phyloP scores from a whole-genome alignment of 1,140 invertebrate species.

The Dinothrombium tinctorium region DNA sequence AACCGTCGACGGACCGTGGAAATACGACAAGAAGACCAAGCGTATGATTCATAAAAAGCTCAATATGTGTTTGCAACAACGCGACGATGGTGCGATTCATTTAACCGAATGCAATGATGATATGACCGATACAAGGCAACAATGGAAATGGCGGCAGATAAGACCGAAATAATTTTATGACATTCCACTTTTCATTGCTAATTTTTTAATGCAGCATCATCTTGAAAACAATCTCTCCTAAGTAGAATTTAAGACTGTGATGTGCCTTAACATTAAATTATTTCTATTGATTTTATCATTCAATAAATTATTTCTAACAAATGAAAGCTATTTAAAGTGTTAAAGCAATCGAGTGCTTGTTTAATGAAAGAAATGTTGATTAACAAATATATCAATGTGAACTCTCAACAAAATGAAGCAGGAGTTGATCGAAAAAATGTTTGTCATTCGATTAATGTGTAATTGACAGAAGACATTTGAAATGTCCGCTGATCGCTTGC shows the following conservation, averaged over 20 bases:
- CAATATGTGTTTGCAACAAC: conserved; percentile 1
- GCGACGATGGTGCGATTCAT: neutral
- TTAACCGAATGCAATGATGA: conserved; percentile 5
- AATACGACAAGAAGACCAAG: conserved; percentile 39
- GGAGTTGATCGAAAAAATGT: too few species aligned
- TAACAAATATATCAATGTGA: too few species aligned
- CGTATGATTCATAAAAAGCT: conserved; percentile 8
- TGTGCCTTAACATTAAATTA: too few species aligned
- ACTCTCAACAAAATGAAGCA: too few species aligned
- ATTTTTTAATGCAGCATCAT: neutral
- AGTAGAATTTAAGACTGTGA: neutral
- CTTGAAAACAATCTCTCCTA: neutral
- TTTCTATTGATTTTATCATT: too few species aligned
- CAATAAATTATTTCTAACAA: too few species aligned
- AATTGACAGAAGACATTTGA: too few species aligned
- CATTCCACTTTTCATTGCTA: neutral
- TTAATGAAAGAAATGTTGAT: too few species aligned
- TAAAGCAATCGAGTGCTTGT: too few species aligned
- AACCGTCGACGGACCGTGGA: conserved; percentile 77
- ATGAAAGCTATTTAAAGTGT: too few species aligned
- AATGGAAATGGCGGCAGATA: conserved; percentile 8
- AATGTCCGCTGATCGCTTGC: too few species aligned
- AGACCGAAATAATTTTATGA: neutral
- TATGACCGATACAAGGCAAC: neutral
- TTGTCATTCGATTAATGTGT: too few species aligned